Evolutionary conservation across 2,113 vertebrate genomes (phyloP).

Genomic region (Galeopterus variegatus): DNA sequence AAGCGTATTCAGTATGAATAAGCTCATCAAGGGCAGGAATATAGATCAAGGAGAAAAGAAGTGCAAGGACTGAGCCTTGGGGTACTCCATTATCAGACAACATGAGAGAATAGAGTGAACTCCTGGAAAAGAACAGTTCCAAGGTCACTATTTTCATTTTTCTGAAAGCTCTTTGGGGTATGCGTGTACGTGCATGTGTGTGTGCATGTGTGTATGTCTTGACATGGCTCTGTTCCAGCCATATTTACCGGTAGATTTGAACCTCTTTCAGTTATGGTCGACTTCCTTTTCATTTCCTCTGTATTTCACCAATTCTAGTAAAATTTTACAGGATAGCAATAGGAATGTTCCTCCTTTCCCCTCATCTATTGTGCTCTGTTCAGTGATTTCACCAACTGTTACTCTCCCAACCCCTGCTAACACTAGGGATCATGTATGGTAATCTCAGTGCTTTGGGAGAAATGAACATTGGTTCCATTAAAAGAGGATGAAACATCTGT

Average conservation of each 20-base stretch:
- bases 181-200: not conserved
- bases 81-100: not conserved
- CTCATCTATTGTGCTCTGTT: not conserved
- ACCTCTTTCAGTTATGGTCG: conserved; percentile 1
- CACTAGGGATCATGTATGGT: not conserved
- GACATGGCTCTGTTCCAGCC: not conserved
- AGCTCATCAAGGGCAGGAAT: not conserved
- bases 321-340: not conserved
- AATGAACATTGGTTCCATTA: conserved; percentile 5
- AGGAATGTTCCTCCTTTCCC: not conserved
- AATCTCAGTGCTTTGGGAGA: not conserved
- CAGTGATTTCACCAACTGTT: not conserved
- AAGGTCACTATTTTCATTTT: not conserved
- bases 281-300: not conserved
- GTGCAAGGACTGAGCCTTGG: not conserved
- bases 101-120: not conserved
- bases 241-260: not conserved
- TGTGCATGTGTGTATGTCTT: not conserved
- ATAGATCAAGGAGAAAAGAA: not conserved
- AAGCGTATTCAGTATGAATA: not conserved
- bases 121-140: not conserved
- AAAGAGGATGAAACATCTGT: not conserved
- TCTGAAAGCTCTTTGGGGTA: not conserved
- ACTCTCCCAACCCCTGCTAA: not conserved
- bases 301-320: not conserved